Evolutionary conservation across 2,888 invertebrate species (phyloP).

Genomic region (Cephus nigrinus): DNA sequence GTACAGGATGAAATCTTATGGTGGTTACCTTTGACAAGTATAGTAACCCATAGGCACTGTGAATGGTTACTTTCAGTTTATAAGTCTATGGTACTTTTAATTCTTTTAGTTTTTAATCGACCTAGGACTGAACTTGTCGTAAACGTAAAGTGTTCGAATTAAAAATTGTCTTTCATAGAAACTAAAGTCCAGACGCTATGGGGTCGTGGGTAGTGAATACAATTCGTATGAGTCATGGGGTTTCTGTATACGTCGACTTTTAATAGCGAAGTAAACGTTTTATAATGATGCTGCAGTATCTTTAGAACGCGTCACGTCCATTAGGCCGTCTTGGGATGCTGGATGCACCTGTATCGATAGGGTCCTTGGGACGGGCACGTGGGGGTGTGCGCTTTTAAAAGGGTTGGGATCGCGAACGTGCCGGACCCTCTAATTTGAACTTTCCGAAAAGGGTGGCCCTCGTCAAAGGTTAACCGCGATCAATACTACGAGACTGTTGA

Average conservation of each 20-base stretch:
- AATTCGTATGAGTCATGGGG: background rate
- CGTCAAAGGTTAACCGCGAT: background rate
- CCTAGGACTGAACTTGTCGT: background rate
- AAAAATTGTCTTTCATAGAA: background rate
- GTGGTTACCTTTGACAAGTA: background rate
- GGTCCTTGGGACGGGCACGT: constrained; percentile 20
- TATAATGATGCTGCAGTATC: constrained; percentile 53
- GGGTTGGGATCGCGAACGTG: constrained; percentile 37
- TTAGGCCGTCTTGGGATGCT: constrained; percentile 33
- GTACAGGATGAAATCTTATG: background rate
- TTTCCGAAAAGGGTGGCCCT: constrained; percentile 34
- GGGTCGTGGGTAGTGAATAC: background rate
- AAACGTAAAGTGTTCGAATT: background rate
- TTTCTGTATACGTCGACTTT: constrained; percentile 42
- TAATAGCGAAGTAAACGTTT: constrained; percentile 49
- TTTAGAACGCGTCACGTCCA: constrained; percentile 47
- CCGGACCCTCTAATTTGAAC: constrained; percentile 49
- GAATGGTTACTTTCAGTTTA: background rate
- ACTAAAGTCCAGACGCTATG: background rate
- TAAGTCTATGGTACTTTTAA: background rate
- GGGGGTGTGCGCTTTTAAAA: constrained; percentile 43
- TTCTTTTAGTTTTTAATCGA: background rate
- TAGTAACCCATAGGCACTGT: background rate
- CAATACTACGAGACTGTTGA: background rate
- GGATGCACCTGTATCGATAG: constrained; percentile 43